These are phyloP conservation scores for Naja naja DNA, from an alignment of 2,113 vertebrate genomes.

Conservation along the genomic window DNA sequence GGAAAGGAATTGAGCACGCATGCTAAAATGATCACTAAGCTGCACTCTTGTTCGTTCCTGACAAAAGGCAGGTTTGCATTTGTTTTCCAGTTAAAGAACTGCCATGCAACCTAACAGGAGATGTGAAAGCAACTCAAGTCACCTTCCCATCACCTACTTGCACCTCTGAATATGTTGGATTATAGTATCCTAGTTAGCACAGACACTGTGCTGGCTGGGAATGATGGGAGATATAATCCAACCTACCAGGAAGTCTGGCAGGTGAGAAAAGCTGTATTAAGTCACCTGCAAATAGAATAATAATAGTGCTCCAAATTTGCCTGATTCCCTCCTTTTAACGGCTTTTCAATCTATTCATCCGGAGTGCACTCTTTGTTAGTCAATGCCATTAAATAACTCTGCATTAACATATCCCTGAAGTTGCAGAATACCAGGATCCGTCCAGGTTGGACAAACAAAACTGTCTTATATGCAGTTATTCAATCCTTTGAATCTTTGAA, in stretches of 20 bases:
- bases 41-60: neutral
- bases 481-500: neutral
- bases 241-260: neutral
- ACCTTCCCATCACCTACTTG: neutral
- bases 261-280: neutral
- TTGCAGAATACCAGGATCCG: neutral
- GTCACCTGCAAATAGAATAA: neutral
- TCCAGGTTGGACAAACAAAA: neutral
- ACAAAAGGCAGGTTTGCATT: neutral
- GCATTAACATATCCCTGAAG: neutral
- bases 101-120: neutral
- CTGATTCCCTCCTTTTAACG: neutral
- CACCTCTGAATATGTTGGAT: neutral
- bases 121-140: neutral
- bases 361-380: neutral
- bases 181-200: neutral
- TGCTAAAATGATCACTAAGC: neutral
- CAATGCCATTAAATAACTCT: neutral
- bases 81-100: neutral
- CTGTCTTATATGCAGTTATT: neutral
- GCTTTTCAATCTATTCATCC: neutral
- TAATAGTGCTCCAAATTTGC: neutral
- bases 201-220: neutral
- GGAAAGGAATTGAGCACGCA: conserved; percentile 31
- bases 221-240: neutral